Evolutionary conservation across 2,797 vertebrate species (phyloP), one percentile per base, ranked within the genome.

Genomic region (Pristis pectinata): DNA sequence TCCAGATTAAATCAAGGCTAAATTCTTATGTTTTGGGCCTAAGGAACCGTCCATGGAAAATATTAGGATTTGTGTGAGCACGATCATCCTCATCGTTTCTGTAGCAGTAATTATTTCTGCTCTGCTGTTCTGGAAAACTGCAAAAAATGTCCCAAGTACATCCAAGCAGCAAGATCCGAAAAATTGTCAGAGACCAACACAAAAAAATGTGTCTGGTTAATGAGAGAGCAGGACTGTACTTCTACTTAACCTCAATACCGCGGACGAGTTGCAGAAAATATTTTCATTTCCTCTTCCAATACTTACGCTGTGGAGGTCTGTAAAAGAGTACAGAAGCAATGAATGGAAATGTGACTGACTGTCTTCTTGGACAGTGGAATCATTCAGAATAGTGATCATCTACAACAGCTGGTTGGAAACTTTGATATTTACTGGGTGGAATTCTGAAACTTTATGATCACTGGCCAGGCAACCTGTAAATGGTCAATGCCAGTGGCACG

Each of bases 301-400:
- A 95, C 95, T 96, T 94, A 95, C 95, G 95, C 95, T 95, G 95
- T 95, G 56, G 72, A 96, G 95, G 98, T 98, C 98, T 99, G 98
- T 98, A 98, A 99, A 98, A 98, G 98, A 98, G 98, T 98, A 98
- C 98, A 97, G 95, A 97, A 97, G 97, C 97, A 97, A 97, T 97
- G 95, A 96, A 96, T 61, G 95, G 94, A 59, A 41, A 44, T 70
- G 61, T 67, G 37, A 67, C 67, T 56, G 34, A 64, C n/a, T 91
- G n/a, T 10, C n/a, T 70, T 64, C 22, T 8, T 27, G 34, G 67
- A 8, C 64, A 44, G 37, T 22, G 59, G 13, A 34, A 89, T n/a
- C 85, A 89, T 30, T 89, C 85, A 89, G 56, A 89, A 30, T 61
- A 89, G n/a, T 89, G 34, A n/a, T 34, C 17, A 89, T 64, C 89